Evolutionary conservation across 2,888 invertebrate genomes (phyloP), one percentile per base, ranked within the genome.

Genomic region (Diarsia dahlii): DNA sequence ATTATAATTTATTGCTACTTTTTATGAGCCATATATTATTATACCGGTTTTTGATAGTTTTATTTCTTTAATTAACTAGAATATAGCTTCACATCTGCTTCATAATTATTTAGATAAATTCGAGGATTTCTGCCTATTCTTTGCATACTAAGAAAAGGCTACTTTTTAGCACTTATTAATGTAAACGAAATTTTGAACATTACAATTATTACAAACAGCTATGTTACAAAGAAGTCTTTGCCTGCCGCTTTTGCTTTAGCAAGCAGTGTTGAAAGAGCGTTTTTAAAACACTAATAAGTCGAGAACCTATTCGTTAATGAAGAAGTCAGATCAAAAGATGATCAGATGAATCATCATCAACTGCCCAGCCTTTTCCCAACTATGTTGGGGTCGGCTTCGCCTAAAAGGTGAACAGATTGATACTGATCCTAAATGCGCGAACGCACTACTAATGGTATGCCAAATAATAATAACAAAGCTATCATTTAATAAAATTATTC

Each of bases 21-120:
- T 48, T 62, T 50, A 62, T n/a, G 34, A n/a, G n/a, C 34, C 15
- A 71, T 66, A 71, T 45, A 65, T 65, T 28, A 65, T 65, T n/a
- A 15, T 58, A 54, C n/a, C 13, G 4, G 23, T n/a, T 56, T 28
- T 28, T 28, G 28, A 56, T 46, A 15, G 20, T 56, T 28, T 72
- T 56, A 54, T 67, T 67, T 46, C 12, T 46, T 54, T n/a, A 1
- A 23, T 52, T 28, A 45, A 23, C 20, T 20, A 71, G 12, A 68
- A 54, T 45, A 23, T n/a, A 71, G 12, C 12, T 71, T 64, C 39
- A 20, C 50, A 71, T 20, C 13, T 63, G 63, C 13, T 64, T 10
- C 1, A 46, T 60, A 60, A 69, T 48, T 70, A 70, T 70, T 20
- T n/a, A 3, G 20, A 9, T 56, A 23, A 56, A 56, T 23, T 54